Percentiles rank a stretch among this genome's conserved stretches.
phyloP scores from a whole-genome alignment of 2,113 vertebrate genomes.

The Elephas maximus region DNA sequence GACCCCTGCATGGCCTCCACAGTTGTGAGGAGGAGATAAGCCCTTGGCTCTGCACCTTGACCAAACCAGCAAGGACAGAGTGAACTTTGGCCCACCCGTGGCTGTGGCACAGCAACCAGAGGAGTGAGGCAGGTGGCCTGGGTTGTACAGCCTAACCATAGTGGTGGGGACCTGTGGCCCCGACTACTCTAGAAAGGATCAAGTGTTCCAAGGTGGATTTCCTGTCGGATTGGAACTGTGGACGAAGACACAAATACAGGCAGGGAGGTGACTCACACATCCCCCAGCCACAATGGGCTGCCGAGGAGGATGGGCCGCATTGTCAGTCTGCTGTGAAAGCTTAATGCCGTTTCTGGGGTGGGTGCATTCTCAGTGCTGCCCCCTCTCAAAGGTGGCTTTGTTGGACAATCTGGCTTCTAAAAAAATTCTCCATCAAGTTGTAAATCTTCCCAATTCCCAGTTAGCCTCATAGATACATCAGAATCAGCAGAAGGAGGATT shows the following conservation, averaged over 20 bases:
- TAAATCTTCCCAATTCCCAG: not conserved
- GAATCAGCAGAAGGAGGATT: not conserved
- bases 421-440: not conserved
- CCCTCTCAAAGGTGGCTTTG: not conserved
- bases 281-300: conserved; percentile 86
- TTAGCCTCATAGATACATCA: not conserved
- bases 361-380: fast-evolving
- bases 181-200: conserved; percentile 89
- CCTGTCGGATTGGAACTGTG: conserved; percentile 86
- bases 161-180: conserved; percentile 43
- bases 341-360: not conserved
- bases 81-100: not conserved
- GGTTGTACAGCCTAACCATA: not conserved
- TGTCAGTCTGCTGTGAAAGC: not conserved
- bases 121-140: not conserved
- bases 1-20: not conserved
- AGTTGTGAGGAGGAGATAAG: not conserved
- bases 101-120: not conserved
- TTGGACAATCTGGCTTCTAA: not conserved
- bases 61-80: not conserved
- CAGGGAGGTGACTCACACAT: conserved; percentile 88
- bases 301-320: conserved; percentile 84
- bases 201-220: conserved; percentile 86
- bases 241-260: conserved; percentile 88
- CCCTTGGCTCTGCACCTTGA: not conserved